Evolutionary conservation across 2,797 vertebrate genomes (phyloP), one percentile per base, ranked within the genome.

Genomic region (Nyctibius grandis): DNA sequence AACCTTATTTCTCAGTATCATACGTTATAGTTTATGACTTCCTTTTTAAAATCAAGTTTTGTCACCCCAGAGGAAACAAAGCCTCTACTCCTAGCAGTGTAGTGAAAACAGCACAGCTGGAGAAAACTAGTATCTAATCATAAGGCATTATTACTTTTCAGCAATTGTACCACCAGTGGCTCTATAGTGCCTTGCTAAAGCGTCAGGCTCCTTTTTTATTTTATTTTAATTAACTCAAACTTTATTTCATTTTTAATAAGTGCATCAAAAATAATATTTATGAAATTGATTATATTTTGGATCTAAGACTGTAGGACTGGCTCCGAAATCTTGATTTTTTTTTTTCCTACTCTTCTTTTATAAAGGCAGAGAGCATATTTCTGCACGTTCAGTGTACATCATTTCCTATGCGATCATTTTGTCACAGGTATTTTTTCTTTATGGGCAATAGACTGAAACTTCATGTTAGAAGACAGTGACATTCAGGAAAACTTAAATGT

Each of bases 31-130:
- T 95, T 93, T 88, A 95, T 73, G 53, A 89, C 93, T 96, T 97
- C 87, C 95, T 96, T 94, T 88, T 95, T 59, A 94, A n/a, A 96
- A 95, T 93, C 75, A 96, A 81, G 65, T 88, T 89, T 67, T 89
- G 70, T 85, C 84, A 85, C 88, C 61, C 88, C 69, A 85, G 93
- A 95, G 83, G 76, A 95, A 84, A 94, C 12, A 93, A 78, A 95
- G 67, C 77, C 42, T 82, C 65, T 86, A 53, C 74, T 91, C 45
- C 47, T 91, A 85, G 67, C 83, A 95, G 44, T 36, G 59, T 23
- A 80, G 89, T 91, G 74, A 95, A 82, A 93, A 86, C 94, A 94
- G 91, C 96, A 72, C 88, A 96, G 94, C 86, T 95, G 92, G 91
- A 94, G 82, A 80, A 85, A 86, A 56, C 61, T 50, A 15, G n/a